Conservation (phyloP, 2,113 vertebrate genomes). For the Toxotes chatareus region DNA sequence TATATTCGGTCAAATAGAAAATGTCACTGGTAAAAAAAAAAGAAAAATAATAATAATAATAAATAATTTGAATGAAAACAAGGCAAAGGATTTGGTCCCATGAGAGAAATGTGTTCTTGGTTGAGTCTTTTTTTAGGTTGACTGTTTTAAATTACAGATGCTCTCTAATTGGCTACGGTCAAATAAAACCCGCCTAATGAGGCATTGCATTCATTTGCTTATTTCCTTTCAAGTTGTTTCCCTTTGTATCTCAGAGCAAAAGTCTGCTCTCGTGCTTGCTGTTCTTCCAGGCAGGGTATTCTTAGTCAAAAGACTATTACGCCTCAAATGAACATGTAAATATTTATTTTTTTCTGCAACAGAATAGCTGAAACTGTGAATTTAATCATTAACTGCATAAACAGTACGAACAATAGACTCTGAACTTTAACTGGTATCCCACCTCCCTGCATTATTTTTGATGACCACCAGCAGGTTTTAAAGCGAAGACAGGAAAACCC, state of each 20-base stretch:
- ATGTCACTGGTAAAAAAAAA: slow-evolving; percentile 51
- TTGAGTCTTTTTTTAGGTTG: slow-evolving; percentile 76
- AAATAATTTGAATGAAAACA: slow-evolving; percentile 72
- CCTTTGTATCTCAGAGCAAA: slow-evolving; percentile 78
- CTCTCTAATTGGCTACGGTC: slow-evolving; percentile 81
- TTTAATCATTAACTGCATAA: slow-evolving; percentile 57
- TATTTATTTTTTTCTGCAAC: slow-evolving; percentile 18
- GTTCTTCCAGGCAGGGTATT: slow-evolving; percentile 58
- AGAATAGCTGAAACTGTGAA: slow-evolving; percentile 39
- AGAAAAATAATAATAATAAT: not conserved
- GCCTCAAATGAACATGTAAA: slow-evolving; percentile 66
- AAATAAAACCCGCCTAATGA: slow-evolving; percentile 83
- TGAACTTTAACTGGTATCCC: slow-evolving; percentile 12
- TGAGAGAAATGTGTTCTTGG: slow-evolving; percentile 63
- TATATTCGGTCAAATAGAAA: slow-evolving; percentile 63
- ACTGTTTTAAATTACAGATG: slow-evolving; percentile 83
- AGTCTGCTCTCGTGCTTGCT: slow-evolving; percentile 62
- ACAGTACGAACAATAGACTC: slow-evolving; percentile 27
- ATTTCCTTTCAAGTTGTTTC: slow-evolving; percentile 80
- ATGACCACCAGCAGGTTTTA: slow-evolving; percentile 39
- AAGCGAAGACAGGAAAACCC: not conserved
- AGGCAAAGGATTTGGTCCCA: slow-evolving; percentile 64
- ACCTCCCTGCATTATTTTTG: slow-evolving; percentile 25
- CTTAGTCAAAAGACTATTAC: slow-evolving; percentile 68
- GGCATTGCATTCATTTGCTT: slow-evolving; percentile 80